Conservation (phyloP, 2,797 vertebrate genomes). For the Ptychobarbus kaznakovi region DNA sequence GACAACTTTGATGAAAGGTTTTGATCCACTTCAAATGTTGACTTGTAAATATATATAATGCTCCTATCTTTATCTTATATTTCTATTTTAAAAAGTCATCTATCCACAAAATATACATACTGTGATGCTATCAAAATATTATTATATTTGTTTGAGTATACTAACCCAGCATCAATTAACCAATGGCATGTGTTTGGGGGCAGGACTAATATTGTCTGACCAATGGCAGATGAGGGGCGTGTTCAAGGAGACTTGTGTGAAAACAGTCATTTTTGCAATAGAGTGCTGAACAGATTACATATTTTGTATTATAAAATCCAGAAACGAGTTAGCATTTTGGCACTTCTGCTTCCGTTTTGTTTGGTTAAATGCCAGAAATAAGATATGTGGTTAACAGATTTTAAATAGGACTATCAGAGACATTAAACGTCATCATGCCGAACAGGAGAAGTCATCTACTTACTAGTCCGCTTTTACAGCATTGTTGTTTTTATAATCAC, state of each 20-base stretch:
- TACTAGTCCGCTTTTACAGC: background rate
- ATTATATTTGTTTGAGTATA: background rate
- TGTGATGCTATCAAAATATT: background rate
- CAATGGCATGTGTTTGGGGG: background rate
- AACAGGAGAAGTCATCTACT: background rate
- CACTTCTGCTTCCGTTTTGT: background rate
- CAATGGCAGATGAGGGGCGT: background rate
- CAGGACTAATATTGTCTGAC: background rate
- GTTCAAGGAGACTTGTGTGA: background rate
- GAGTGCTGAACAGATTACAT: background rate
- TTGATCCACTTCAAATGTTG: too few relatives aligned
- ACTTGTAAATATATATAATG: background rate
- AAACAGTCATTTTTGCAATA: background rate
- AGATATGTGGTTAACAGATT: background rate
- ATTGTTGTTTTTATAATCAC: background rate
- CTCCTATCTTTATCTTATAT: background rate
- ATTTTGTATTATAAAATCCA: background rate
- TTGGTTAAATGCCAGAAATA: background rate
- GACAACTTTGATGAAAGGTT: too few relatives aligned
- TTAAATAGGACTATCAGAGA: background rate
- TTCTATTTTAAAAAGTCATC: background rate
- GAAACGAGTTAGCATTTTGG: background rate
- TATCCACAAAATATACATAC: background rate
- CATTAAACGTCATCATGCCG: background rate
- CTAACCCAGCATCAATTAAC: background rate